A percentile compares a stretch with the other conserved stretches of the same genome.
Evolutionary conservation across 2,888 invertebrate genomes (phyloP).

Genomic region (Troglohyphantes excavatus): DNA sequence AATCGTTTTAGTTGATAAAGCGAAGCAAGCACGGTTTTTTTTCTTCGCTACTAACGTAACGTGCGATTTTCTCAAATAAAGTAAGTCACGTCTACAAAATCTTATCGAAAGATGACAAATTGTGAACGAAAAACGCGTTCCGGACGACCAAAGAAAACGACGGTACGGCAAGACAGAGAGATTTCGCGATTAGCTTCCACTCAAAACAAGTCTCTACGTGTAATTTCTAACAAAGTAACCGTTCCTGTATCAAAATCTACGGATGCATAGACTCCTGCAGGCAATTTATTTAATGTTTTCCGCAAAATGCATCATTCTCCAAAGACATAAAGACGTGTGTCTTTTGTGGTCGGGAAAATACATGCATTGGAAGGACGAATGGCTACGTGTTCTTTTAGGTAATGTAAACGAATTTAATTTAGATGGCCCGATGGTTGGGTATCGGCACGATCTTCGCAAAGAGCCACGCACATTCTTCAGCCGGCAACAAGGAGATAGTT

Average conservation of each 20-base stretch:
- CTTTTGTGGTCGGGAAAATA: conserved; percentile 24
- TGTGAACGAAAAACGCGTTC: not conserved
- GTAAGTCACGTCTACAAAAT: no score
- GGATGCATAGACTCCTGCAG: no score
- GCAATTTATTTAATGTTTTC: not conserved
- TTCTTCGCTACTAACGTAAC: no score
- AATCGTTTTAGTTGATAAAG: no score
- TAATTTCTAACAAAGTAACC: not conserved
- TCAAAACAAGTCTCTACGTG: not conserved
- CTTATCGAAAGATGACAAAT: not conserved
- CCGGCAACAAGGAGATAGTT: conserved; percentile 7
- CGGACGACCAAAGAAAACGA: not conserved
- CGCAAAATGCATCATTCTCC: not conserved
- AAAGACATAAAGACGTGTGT: conserved; percentile 28
- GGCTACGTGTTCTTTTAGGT: conserved; percentile 22
- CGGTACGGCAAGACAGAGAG: not conserved
- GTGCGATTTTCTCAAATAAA: no score
- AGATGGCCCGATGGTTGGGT: conserved; percentile 39
- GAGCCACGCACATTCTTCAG: not conserved
- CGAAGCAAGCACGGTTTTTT: no score
- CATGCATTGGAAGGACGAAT: conserved; percentile 12
- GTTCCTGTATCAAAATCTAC: not conserved
- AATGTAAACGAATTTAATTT: conserved; percentile 37
- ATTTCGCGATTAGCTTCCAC: not conserved
- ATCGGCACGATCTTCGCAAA: not conserved